Base-by-base conservation (phyloP, 2,888 invertebrate species). In the Odiellus spinosus region DNA sequence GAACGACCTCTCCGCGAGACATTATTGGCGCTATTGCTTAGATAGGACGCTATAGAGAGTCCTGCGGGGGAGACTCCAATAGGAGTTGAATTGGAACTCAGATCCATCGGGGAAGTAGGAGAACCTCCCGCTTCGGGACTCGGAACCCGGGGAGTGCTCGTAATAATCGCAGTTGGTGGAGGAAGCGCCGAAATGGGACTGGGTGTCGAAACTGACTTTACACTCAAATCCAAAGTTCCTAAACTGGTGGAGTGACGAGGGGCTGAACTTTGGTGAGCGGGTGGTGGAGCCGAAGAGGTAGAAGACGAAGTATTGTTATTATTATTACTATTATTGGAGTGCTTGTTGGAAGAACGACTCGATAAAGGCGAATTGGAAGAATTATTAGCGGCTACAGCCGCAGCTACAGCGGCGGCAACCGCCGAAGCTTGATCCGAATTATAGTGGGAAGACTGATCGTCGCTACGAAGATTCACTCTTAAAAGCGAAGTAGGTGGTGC, bases 201-300 rank as follows among this genome's bases (percentile, higher is more conserved):
- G 8, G 46, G 46, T 19, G 49, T 42, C 3, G 55, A 42, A 3
- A 49, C 36, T 3, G 53, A 33, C 39, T 55, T 54, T 4, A 55
- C 53, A 21, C 52, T 26, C 1, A 56, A 44, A 43, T 56, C 56
- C 8, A 56, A 35, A 1, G 56, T 48, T 11, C 52, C 54, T 4
- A 52, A 12, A 17, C 51, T 46, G 15, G 48, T 46, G 8, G 48
- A n/a, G 18, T 48, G 43, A 12, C 52, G 44, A 19, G 51, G 44
- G 17, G 55, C 48, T 3, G 55, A 55, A 35, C 48, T 54, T 18
- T 55, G 55, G 26, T 56, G 56, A n/a, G 55, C 55, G 2, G 56
- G 55, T 19, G 56, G 56, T 10, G 56, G 56, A 14, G 46, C 49
- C 10, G 20, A 47, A 6, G 45, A 42, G 3, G 51, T 46, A 5